These are phyloP conservation scores for Benitochromis conjunctus DNA, from an alignment of 2,113 vertebrate genomes.

Conservation along the genomic window DNA sequence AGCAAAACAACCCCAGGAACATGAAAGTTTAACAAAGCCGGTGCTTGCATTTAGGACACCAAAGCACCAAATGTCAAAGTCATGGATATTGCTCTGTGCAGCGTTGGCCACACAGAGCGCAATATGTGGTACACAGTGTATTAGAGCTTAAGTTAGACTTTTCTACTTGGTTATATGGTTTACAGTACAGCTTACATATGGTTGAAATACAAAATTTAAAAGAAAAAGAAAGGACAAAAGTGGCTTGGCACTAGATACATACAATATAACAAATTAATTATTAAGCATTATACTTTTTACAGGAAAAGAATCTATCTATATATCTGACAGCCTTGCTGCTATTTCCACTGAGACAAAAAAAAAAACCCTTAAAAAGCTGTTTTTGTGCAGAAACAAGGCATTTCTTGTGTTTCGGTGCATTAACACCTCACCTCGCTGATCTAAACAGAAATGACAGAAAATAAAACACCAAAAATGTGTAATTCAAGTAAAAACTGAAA, in stretches of 20 bases:
- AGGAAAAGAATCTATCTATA: background rate
- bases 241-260: background rate
- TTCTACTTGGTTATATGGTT: background rate
- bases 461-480: background rate
- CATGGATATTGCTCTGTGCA: background rate
- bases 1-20: background rate
- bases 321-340: background rate
- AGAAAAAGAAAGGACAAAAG: background rate
- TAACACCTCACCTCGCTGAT: background rate
- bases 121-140: background rate
- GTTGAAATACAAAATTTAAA: background rate
- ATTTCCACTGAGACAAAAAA: background rate
- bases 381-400: background rate
- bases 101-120: background rate
- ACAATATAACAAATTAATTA: background rate
- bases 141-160: background rate
- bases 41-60: background rate
- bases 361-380: background rate
- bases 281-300: background rate
- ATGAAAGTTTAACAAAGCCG: constrained; percentile 32
- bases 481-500: background rate
- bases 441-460: background rate
- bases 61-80: background rate
- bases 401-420: background rate
- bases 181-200: background rate